These are phyloP conservation scores for Eupithecia tripunctaria DNA, from an alignment of 2,888 invertebrate species.

Conservation along the genomic window DNA sequence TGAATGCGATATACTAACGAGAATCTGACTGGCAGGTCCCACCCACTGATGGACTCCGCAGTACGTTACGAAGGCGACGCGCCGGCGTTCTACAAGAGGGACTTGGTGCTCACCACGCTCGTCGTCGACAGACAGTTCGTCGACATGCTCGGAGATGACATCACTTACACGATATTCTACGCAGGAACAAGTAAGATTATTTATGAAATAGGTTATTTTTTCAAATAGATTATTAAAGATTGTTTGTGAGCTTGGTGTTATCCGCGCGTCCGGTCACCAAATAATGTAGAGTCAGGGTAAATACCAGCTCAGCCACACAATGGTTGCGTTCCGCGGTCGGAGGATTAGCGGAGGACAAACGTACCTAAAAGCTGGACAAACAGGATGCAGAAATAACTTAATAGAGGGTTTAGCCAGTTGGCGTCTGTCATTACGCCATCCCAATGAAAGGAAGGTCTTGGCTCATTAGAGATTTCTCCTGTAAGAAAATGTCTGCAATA, in stretches of 20 bases:
- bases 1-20: no score
- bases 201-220: background rate
- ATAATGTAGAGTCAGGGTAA: background rate
- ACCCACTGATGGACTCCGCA: conserved; percentile 89
- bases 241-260: background rate
- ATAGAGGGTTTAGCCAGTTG: background rate
- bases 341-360: background rate
- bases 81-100: conserved; percentile 86
- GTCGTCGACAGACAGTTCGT: conserved; percentile 86
- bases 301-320: no score
- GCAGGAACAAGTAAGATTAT: conserved; percentile 85
- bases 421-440: background rate
- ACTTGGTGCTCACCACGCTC: conserved; percentile 85
- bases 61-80: conserved; percentile 86
- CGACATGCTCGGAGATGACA: conserved; percentile 81
- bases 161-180: conserved; percentile 85
- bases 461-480: background rate
- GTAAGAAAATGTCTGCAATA: background rate
- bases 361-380: background rate
- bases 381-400: background rate
- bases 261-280: background rate
- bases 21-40: conserved; percentile 72
- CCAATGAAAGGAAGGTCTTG: background rate
- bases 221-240: background rate
- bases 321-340: no score